A percentile compares a stretch with the other conserved stretches of the same genome.
Conservation (phyloP, 2,797 vertebrate species). For the Cirrhinus molitorella region DNA sequence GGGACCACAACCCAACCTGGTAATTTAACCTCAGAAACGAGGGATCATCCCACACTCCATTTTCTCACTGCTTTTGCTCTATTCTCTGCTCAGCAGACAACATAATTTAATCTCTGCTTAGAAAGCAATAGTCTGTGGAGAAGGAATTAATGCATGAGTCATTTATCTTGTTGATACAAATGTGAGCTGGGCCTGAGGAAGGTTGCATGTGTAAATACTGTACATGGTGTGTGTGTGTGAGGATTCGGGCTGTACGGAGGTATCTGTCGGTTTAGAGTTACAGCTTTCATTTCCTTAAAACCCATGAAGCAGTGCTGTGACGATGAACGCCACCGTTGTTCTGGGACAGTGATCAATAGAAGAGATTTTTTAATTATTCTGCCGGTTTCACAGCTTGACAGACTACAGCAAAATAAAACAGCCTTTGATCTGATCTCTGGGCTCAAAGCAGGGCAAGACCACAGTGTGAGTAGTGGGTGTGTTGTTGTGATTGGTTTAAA, state of each 20-base stretch:
- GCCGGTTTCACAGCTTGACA: slow-evolving; percentile 40
- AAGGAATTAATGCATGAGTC: not conserved
- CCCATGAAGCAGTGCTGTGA: slow-evolving; percentile 20
- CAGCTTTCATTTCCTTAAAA: slow-evolving; percentile 40
- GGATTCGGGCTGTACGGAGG: not conserved
- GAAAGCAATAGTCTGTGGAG: slow-evolving; percentile 20
- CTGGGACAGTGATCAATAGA: slow-evolving; percentile 41
- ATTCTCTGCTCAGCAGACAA: slow-evolving; percentile 9
- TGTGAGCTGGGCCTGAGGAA: not conserved
- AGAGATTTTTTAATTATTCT: slow-evolving; percentile 37
- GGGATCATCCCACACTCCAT: not conserved
- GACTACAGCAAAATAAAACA: slow-evolving; percentile 29
- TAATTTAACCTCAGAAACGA: slow-evolving; percentile 1
- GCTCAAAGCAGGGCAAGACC: not conserved
- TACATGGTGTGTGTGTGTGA: not conserved
- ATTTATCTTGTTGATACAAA: slow-evolving; percentile 22
- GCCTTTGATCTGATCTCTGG: slow-evolving; percentile 41
- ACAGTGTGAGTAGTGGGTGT: not conserved
- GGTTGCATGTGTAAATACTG: slow-evolving; percentile 1
- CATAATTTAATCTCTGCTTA: slow-evolving; percentile 16
- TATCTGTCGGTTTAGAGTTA: slow-evolving; percentile 34
- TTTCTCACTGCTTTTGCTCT: not conserved
- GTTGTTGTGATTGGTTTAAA: slow-evolving; percentile 15
- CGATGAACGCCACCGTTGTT: slow-evolving; percentile 45
- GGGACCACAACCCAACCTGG: not conserved